Evolutionary conservation across 1,140 invertebrate species (phyloP), one percentile per base, ranked within the genome.

Genomic region (Latrodectus geometricus): DNA sequence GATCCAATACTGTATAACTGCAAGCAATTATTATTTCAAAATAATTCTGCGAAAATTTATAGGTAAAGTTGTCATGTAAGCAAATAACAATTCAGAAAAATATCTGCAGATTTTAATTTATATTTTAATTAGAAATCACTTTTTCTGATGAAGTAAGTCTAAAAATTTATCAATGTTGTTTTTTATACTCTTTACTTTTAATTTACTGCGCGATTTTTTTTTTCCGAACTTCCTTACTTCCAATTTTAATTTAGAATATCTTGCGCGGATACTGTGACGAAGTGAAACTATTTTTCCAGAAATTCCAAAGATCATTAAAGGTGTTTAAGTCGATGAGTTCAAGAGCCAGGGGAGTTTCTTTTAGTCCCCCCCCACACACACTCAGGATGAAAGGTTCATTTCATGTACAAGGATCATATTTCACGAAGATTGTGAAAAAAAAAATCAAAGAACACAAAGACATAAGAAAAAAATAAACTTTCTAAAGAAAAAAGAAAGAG

Each of bases 301-400:
- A 81, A 50, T 81, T 70, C 35, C 52, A 72, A 81, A 70, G 79
- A 56, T 81, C 79, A 81, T 81, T 81, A 81, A 81, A 81, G 69
- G 20, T 72, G n/a, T 66, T 81, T 81, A 81, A 70, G 79, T 54
- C 68, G 79, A 72, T 81, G 79, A 72, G 50, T 69, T 20, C 20
- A 74, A 81, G 35, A 52, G 70, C 79, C 54, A 54, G 68, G 79
- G 49, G 52, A 15, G 48, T 66, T 35, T 66, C 68, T 80, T 80
- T 61, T 61, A 14, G 54, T 61, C 11, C 54, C 54, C 17, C 11
- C 2, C 54, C 8, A 2, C 54, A 11, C 17, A 35, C 35, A 35
- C 35, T 3, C 35, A 35, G 35, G 35, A 35, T 35, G 35, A 79
- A 79, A 70, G 78, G 69, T 49, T 81, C 79, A 81, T 81, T 81